Evolutionary conservation across 30 jellyfish, hydroid and myxozoan species (phyloP).

Genomic region (Calvadosia cruxmelitensis): DNA sequence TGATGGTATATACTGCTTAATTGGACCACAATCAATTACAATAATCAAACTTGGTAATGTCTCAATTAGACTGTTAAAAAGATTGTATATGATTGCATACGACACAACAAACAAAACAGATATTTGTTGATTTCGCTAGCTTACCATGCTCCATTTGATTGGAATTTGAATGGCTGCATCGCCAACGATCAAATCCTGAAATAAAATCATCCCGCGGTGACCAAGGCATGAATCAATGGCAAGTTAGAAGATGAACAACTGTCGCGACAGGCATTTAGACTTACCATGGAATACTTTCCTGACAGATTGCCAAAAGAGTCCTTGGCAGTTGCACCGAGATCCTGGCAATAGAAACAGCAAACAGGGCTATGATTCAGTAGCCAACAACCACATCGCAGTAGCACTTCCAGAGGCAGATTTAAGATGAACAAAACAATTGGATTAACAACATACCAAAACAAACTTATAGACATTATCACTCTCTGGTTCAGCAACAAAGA

Average conservation of each 20-base stretch:
- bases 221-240: slow-evolving; percentile 57
- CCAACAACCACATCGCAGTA: neutral
- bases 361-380: too few relatives aligned
- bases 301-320: slow-evolving; percentile 71
- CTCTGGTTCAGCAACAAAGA: slow-evolving; percentile 89
- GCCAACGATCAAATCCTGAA: slow-evolving; percentile 81
- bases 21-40: too few relatives aligned
- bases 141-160: slow-evolving; percentile 77
- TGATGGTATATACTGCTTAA: too few relatives aligned
- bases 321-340: slow-evolving; percentile 81
- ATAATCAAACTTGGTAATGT: too few relatives aligned
- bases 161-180: slow-evolving; percentile 89
- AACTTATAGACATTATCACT: slow-evolving; percentile 68
- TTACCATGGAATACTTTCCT: slow-evolving; percentile 81
- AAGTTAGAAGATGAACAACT: slow-evolving; percentile 11
- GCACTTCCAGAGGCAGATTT: slow-evolving; percentile 31
- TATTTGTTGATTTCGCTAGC: too few relatives aligned
- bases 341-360: slow-evolving; percentile 30
- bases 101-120: slow-evolving; percentile 10
- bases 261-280: neutral
- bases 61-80: slow-evolving; percentile 17
- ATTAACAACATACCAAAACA: slow-evolving; percentile 28
- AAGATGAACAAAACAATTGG: neutral
- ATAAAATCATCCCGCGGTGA: neutral
- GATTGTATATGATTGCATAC: slow-evolving; percentile 5